Evolutionary conservation across 2,888 invertebrate species (phyloP), one percentile per base, ranked within the genome.

Genomic region (Petrophora chlorosata): DNA sequence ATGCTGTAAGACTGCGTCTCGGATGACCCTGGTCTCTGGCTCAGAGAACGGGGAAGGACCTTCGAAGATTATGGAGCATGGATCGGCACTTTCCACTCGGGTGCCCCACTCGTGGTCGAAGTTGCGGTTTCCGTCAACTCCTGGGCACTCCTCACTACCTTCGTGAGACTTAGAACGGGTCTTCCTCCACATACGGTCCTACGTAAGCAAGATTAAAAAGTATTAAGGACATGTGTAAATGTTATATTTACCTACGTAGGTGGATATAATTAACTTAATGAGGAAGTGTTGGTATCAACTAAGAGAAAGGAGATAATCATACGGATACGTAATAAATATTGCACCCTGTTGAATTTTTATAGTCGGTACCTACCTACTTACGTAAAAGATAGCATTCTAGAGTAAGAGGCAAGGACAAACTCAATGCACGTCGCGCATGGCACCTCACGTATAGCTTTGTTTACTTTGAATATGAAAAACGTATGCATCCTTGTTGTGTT

Each of bases 71-170:
- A 93, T 91, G 2, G 85, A 65, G 75, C 95, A 96, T 0, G 92
- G 93, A 43, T 91, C 58, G 3, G 67, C 61, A 45, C 87, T 89
- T 5, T 75, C 77, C 0, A 79, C 91, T 50, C 62, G 81, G 78
- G 90, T 91, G 82, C 92, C 93, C 94, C 95, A 96, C 55, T 93
- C 80, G 63, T 92, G 93, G 47, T 92, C 95, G 67, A 94, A 96
- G 82, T 96, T 96, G 16, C 96, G 90, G 77, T 96, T 96, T 0
- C 92, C 92, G 69, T 96, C 96, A 0, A 93, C 93, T n/a, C 96
- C 96, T 3, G 82, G 80, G 61, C 96, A 96, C 0, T 63, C 59
- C 0, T 81, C 74, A 13, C 81, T 63, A 17, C 81, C 85, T 0
- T 73, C 74, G n/a, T 83, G 67, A 7, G 78, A 75, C 0, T 74